Base-by-base conservation (phyloP, 2,797 vertebrate species). In the Distichodus sexfasciatus region DNA sequence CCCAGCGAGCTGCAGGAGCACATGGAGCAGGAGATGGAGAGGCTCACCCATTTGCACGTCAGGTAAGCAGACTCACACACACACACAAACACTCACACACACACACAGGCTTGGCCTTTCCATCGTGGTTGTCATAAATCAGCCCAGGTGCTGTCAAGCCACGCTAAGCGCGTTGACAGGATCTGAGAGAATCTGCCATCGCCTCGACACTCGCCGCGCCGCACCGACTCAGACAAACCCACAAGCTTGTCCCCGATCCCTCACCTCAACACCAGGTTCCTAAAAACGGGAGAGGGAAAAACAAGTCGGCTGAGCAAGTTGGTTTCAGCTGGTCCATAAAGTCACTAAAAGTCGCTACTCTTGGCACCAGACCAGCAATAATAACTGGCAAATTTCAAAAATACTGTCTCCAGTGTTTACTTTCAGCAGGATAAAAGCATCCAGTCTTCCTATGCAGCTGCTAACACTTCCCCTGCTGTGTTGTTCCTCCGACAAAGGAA, bases 21-120 rank as follows among this genome's bases (percentile, higher is more conserved):
- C 88, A 98, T 99, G 96, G 96, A 99, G 79, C 96, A 98, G 62
- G 97, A 98, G 86, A 90, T 99, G 75, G 96, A 98, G 81, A 91
- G 96, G 84, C 94, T 99, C 85, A 92, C 93, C 0, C 87, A 92
- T 74, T 90, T 95, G 82, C 96, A 95, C 69, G 82, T 94, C 87
- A 96, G 96, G 96, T 98, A 93, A 23, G n/a, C n/a, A n/a, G 36
- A 0, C 31, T 36, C 12, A 11, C 43, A 58, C 21, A 38, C 28
- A 5, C 43, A 17, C 2, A 33, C 23, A 61, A 21, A 38, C 62
- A 31, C 41, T 31, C 36, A 50, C n/a, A 61, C 50, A 33, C 1
- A 48, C 24, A 51, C 62, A 66, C 28, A 63, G 44, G 60, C 43
- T 33, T 43, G 29, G 24, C 31, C 33, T 63, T 43, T 35, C 14